Conservation (phyloP, 2,113 vertebrate species). For the Dasyurus viverrinus region DNA sequence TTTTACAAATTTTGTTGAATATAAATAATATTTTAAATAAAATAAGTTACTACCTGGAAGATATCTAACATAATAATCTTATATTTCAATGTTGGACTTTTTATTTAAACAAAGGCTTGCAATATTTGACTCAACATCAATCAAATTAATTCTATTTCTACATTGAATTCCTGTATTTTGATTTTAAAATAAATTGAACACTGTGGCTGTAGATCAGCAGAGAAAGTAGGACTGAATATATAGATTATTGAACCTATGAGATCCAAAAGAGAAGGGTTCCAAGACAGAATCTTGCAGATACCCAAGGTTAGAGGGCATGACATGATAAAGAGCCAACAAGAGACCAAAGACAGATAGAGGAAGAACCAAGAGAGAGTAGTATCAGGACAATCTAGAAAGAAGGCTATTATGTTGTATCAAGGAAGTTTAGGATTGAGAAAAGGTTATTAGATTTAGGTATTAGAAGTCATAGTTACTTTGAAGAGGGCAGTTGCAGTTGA, state of each 20-base stretch:
- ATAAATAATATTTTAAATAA: neutral
- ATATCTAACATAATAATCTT: neutral
- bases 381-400: neutral
- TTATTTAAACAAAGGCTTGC: neutral
- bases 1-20: neutral
- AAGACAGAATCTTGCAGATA: neutral
- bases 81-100: neutral
- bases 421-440: neutral
- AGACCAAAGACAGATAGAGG: neutral
- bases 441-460: neutral
- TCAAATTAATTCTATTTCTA: neutral
- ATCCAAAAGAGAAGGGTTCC: neutral
- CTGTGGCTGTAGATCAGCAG: neutral
- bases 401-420: neutral
- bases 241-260: neutral
- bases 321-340: neutral
- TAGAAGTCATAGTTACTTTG: neutral
- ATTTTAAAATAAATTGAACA: neutral
- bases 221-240: neutral
- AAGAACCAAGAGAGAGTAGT: neutral
- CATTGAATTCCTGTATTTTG: neutral
- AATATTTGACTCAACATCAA: neutral
- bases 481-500: neutral
- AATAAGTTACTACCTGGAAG: neutral
- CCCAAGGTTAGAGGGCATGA: too few species aligned